Conservation (phyloP, 2,888 invertebrate species). For the Lasioglossum figueresi region DNA sequence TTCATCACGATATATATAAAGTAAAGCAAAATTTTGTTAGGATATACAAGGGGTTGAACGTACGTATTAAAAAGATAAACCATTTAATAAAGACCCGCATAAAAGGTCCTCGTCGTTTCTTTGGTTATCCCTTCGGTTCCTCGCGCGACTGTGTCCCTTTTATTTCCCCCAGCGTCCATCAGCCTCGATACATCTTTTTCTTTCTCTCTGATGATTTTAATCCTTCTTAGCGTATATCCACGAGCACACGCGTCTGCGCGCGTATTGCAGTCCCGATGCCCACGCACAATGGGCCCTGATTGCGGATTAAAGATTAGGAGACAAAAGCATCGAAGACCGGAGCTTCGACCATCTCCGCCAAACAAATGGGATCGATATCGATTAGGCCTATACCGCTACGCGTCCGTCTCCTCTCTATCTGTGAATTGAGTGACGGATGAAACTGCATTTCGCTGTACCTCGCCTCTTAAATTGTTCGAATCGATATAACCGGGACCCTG, state of each 20-base stretch:
- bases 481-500: not conserved
- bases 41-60: not conserved
- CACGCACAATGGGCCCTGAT: slow-evolving; percentile 81
- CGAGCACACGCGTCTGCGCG: slow-evolving; percentile 68
- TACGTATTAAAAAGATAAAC: not conserved
- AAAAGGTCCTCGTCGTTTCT: not conserved
- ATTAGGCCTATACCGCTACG: slow-evolving; percentile 44
- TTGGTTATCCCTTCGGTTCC: not conserved
- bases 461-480: not conserved
- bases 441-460: not conserved
- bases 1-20: not conserved
- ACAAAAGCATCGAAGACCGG: slow-evolving; percentile 71
- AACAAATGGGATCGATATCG: slow-evolving; percentile 57
- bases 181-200: slow-evolving; percentile 40
- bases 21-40: not conserved
- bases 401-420: not conserved
- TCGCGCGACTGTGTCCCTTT: slow-evolving; percentile 9
- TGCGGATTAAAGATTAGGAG: slow-evolving; percentile 82
- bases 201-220: slow-evolving; percentile 71
- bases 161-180: slow-evolving; percentile 19
- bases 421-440: not conserved
- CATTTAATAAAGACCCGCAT: not conserved
- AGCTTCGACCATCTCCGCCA: slow-evolving; percentile 46
- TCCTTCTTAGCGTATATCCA: slow-evolving; percentile 71
- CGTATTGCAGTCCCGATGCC: slow-evolving; percentile 68